Base-by-base conservation (phyloP, 2,113 vertebrate genomes). In the Callocephalon fimbriatum region DNA sequence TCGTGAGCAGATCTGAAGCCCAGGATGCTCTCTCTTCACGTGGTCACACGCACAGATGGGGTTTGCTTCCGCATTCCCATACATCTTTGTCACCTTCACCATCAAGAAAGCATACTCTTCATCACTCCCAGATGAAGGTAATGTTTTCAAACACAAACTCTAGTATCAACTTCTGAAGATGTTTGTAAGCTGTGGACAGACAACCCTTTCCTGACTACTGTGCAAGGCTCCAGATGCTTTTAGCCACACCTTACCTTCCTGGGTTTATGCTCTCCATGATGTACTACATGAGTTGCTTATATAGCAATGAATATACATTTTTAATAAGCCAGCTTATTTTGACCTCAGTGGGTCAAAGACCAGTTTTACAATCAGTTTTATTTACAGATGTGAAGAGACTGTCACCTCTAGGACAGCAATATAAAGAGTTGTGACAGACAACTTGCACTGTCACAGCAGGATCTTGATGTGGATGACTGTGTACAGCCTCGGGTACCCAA, bases 21-120 rank as follows among this genome's bases (percentile, higher is more conserved):
- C 19, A 71, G 23, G 66, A 37, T 0, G 1, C 6, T 17, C n/a
- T 56, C n/a, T 66, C 32, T 65, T 76, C 31, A 40, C 9, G 8
- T 7, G 59, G 35, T 26, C 32, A 48, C 22, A 26, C 0, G 11
- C 15, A 29, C 22, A 12, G 20, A 31, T 0, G 3, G 40, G 42
- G 14, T 48, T 67, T 56, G 40, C 66, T 66, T 83, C 53, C 59
- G 27, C 35, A 14, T n/a, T 63, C 62, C n/a, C 22, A 53, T 12
- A 53, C 27, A 51, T 14, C 19, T 75, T 53, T 42, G 50, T 16
- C 61, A 35, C 54, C 42, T 50, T 74, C 42, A 37, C 48, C n/a
- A 48, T 26, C 31, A 58, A 38, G 32, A 32, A 74, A 56, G 48
- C 25, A 16, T 3, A 35, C 27, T 23, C 56, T 65, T 25, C 12